Base-by-base conservation (phyloP, 2,113 vertebrate genomes). In the Numida meleagris region DNA sequence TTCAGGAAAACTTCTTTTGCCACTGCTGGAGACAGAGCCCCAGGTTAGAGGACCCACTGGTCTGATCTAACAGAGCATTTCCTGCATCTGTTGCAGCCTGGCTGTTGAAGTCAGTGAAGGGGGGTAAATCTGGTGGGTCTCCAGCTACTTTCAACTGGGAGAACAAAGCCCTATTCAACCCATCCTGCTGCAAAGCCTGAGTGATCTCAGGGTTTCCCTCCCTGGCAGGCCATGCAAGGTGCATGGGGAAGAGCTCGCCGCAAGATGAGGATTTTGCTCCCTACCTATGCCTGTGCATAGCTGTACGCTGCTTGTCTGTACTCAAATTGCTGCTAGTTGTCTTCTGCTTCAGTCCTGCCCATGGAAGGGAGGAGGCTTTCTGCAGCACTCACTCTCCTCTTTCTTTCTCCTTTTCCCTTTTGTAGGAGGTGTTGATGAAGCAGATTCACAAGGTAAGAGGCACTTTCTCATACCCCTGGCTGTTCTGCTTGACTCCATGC, bases 381-480 rank as follows among this genome's bases (percentile, higher is more conserved):
- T 88, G 71, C 40, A 82, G 59, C 51, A 31, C 73, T 93, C 68
- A 97, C 36, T 9, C 5, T 87, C 21, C 23, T 89, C 27, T 93
- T 86, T 93, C 42, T 92, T 57, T 90, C 34, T 90, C 19, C 61
- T 55, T 40, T 93, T 86, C 59, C 20, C 21, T 87, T 82, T 7
- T 82, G 33, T 93, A 99, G 99, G 99, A 99, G 96, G 99, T 99
- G 95, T 98, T 99, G 90, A 99, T 99, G 98, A 99, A 99, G 97
- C 99, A 99, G 97, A 99, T 99, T 96, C 99, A 99, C 97, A 99
- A 99, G 99, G 99, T 99, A 91, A 97, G 97, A 95, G 48, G 77
- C 45, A 34, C 71, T 83, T 83, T 65, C 61, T 88, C 34, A 65
- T 31, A 29, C 8, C 27, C 91, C 65, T 71, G 46, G 9, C 61